Conservation (phyloP, 2,888 invertebrate species). For the Hydrotaea cyrtoneurina region DNA sequence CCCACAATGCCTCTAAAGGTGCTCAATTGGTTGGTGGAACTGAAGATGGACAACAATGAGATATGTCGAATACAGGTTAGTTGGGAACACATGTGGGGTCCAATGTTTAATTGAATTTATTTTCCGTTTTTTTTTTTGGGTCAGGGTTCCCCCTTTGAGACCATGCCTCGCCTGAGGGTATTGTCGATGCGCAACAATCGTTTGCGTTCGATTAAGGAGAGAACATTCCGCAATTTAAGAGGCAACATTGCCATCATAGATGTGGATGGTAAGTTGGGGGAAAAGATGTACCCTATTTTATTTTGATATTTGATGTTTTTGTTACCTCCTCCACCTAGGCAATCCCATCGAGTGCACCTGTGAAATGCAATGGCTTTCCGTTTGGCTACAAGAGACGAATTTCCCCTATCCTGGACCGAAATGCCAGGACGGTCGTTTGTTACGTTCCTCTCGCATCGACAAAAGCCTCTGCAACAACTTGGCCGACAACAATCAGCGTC, state of each 20-base stretch:
- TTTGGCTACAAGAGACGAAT: constrained; percentile 89
- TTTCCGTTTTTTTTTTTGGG: not conserved
- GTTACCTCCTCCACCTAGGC: constrained; percentile 83
- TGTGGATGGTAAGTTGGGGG: constrained; percentile 85
- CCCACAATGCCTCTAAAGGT: constrained; percentile 86
- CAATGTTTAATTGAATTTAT: not conserved
- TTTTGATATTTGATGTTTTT: not conserved
- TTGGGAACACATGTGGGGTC: not conserved
- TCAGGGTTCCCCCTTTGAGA: constrained; percentile 88
- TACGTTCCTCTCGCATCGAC: constrained; percentile 88
- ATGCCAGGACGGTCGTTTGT: constrained; percentile 89
- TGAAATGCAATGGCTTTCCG: constrained; percentile 90
- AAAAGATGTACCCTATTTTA: not conserved
- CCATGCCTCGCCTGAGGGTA: constrained; percentile 91
- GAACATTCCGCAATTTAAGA: constrained; percentile 87
- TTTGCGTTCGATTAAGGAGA: constrained; percentile 87
- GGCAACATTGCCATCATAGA: constrained; percentile 92
- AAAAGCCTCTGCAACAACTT: constrained; percentile 84
- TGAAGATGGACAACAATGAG: constrained; percentile 91
- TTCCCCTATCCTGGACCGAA: constrained; percentile 86
- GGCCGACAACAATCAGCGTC: constrained; percentile 72
- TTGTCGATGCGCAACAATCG: constrained; percentile 89
- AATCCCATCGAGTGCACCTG: constrained; percentile 93
- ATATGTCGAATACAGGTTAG: constrained; percentile 87
- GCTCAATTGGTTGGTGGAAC: constrained; percentile 92